Conservation (phyloP, 2,888 invertebrate genomes). For the Biston betularia region DNA sequence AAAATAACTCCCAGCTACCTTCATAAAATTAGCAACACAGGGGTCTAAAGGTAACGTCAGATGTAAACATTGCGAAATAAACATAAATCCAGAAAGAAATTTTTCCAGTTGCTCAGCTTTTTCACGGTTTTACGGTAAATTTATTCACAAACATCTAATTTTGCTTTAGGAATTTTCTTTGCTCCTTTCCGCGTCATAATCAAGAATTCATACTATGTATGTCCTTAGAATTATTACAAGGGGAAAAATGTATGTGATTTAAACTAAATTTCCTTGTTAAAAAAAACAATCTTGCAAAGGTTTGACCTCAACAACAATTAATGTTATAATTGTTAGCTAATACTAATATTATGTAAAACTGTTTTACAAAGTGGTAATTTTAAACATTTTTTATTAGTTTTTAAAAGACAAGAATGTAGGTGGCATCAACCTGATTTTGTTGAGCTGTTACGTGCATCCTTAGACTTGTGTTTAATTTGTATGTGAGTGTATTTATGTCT, state of each 20-base stretch:
- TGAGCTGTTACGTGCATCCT: too few relatives aligned
- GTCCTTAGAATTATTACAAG: constrained; percentile 9
- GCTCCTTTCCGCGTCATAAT: constrained; percentile 29
- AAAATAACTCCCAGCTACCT: constrained; percentile 23
- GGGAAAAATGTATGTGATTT: neutral
- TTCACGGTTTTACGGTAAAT: constrained; percentile 41
- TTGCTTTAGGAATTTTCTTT: constrained; percentile 31
- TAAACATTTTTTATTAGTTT: too few relatives aligned
- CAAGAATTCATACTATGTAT: constrained; percentile 24
- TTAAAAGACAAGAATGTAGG: too few relatives aligned
- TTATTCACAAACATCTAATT: constrained; percentile 45
- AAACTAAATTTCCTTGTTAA: too few relatives aligned
- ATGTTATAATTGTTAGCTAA: too few relatives aligned
- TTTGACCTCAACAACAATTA: too few relatives aligned
- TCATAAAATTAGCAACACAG: constrained; percentile 38
- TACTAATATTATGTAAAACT: too few relatives aligned
- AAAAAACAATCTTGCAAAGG: too few relatives aligned
- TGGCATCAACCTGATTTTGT: too few relatives aligned
- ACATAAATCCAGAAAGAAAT: constrained; percentile 42
- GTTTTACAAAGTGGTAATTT: too few relatives aligned
- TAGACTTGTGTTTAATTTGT: too few relatives aligned
- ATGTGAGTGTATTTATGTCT: too few relatives aligned
- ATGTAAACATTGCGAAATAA: constrained; percentile 40
- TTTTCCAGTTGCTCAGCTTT: constrained; percentile 38
- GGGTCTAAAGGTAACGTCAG: constrained; percentile 40